phyloP scores from a whole-genome alignment of 2,888 invertebrate species.

The Troides oblongomaculatus region DNA sequence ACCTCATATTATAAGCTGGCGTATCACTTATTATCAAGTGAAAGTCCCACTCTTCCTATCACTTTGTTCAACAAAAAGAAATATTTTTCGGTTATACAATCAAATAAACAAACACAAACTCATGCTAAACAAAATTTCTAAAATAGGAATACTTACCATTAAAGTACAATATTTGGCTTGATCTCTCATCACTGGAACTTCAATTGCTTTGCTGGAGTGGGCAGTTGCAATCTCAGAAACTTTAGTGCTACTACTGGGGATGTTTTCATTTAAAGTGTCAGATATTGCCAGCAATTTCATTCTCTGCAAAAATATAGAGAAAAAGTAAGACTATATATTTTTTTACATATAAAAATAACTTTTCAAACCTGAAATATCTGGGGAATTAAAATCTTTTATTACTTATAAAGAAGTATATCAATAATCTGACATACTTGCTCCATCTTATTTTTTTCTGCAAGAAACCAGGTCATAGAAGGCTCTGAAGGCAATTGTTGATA shows the following conservation, averaged over 20 bases:
- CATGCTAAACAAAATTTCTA: no score
- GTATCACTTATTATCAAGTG: no score
- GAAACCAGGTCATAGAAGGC: constrained; percentile 64
- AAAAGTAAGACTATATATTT: neutral
- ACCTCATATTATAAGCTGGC: no score
- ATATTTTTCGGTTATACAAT: no score
- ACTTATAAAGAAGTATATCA: neutral
- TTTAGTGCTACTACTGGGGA: constrained; percentile 34
- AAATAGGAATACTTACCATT: constrained; percentile 50
- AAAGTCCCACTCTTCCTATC: no score
- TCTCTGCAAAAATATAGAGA: constrained; percentile 42
- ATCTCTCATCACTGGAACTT: constrained; percentile 57
- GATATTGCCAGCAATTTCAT: constrained; percentile 41
- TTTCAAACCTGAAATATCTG: no score
- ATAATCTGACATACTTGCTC: constrained; percentile 35
- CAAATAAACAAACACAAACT: no score
- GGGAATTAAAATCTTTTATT: no score
- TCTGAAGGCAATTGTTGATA: constrained; percentile 65
- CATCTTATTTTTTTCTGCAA: constrained; percentile 64
- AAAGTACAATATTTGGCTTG: constrained; percentile 55
- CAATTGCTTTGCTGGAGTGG: constrained; percentile 54
- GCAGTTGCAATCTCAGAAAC: constrained; percentile 37
- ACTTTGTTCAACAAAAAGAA: no score
- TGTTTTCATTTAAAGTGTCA: constrained; percentile 29
- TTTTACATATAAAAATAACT: no score